Percentiles rank a stretch among this genome's conserved stretches.
phyloP scores from a whole-genome alignment of 2,113 vertebrate genomes.

The Orthonyx spaldingii region DNA sequence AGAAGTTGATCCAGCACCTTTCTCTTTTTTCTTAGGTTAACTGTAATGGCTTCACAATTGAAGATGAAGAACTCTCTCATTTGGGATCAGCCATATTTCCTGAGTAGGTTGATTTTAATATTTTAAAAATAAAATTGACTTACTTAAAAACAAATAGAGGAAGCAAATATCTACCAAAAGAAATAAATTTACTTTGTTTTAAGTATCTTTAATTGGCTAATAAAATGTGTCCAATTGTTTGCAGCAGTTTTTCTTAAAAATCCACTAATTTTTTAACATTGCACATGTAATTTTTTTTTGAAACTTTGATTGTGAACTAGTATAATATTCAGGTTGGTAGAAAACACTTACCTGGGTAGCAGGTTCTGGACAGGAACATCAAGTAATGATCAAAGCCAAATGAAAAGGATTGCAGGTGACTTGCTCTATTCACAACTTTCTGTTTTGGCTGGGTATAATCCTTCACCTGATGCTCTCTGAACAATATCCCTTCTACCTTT shows the following conservation, averaged over 20 bases:
- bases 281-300: background rate
- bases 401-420: background rate
- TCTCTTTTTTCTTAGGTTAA: conserved; percentile 79
- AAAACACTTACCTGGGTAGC: background rate
- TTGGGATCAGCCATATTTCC: conserved; percentile 94
- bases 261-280: background rate
- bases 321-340: background rate
- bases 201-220: background rate
- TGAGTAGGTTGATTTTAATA: conserved; percentile 76
- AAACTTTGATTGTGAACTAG: background rate
- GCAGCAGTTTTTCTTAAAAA: background rate
- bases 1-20: background rate
- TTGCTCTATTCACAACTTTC: background rate
- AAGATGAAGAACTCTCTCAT: conserved; percentile 94
- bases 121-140: background rate
- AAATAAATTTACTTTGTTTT: background rate
- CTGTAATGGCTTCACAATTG: conserved; percentile 96
- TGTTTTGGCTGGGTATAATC: background rate
- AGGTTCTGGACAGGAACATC: background rate
- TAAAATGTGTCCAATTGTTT: background rate
- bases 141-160: background rate
- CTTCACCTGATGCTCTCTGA: background rate
- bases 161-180: background rate
- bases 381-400: background rate
- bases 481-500: background rate